Evolutionary conservation across 92 coral and sea anemone genomes (phyloP).

Genomic region (Actinostola sp.): DNA sequence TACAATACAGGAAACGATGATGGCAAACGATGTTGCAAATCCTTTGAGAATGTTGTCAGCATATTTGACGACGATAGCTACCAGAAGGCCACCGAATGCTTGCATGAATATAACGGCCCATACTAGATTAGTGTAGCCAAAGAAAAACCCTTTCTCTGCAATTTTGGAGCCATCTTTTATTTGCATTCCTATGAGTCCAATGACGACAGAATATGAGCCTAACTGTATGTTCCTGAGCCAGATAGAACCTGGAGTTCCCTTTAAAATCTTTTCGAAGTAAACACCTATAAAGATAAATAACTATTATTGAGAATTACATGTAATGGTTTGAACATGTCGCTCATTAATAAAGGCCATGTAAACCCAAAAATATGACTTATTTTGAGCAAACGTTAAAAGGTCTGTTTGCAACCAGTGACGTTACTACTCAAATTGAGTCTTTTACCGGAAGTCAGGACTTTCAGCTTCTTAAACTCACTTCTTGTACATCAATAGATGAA

Average conservation of each 20-base stretch:
- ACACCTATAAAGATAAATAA: slow-evolving; percentile 66
- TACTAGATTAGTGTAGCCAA: slow-evolving; percentile 79
- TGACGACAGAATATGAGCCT: slow-evolving; percentile 70
- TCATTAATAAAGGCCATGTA: background rate
- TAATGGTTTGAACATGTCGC: background rate
- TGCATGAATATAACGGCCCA: slow-evolving; percentile 89
- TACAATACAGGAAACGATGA: slow-evolving; percentile 78
- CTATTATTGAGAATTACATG: background rate
- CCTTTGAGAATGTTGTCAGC: slow-evolving; percentile 99
- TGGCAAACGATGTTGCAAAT: slow-evolving; percentile 93
- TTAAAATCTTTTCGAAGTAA: slow-evolving; percentile 96
- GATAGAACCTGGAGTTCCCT: slow-evolving; percentile 78
- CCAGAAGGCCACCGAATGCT: slow-evolving; percentile 93
- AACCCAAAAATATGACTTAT: background rate
- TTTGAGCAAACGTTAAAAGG: background rate
- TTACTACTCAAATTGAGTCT: too few relatives aligned
- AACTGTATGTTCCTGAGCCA: slow-evolving; percentile 94
- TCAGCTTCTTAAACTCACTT: too few relatives aligned
- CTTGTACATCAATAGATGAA: too few relatives aligned
- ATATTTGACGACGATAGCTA: slow-evolving; percentile 95
- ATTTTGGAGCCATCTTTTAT: slow-evolving; percentile 88
- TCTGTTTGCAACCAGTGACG: too few relatives aligned
- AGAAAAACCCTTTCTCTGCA: slow-evolving; percentile 77
- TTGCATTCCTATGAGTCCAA: slow-evolving; percentile 90
- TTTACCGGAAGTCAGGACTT: too few relatives aligned